phyloP scores from a whole-genome alignment of 2,113 vertebrate genomes.

The Dasyprocta punctata region DNA sequence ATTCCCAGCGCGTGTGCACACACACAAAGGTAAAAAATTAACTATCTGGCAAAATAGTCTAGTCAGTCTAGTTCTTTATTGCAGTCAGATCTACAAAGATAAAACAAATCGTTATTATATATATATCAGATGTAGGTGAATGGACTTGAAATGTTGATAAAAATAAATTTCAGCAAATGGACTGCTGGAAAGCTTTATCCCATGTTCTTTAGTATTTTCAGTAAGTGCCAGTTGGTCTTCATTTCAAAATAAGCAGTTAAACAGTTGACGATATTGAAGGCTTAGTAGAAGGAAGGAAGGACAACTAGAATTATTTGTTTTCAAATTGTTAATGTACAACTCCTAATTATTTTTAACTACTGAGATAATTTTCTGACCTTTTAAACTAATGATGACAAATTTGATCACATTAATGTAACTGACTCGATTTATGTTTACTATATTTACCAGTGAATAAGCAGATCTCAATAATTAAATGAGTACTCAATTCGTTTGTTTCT shows the following conservation, averaged over 20 bases:
- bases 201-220: not conserved
- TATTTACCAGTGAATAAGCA: slow-evolving; percentile 37
- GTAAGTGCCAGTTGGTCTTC: not conserved
- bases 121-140: not conserved
- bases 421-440: slow-evolving; percentile 13
- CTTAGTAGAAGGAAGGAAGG: not conserved
- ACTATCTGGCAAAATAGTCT: not conserved
- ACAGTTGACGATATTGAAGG: not conserved
- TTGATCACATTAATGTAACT: not conserved
- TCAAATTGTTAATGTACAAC: not conserved
- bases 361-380: slow-evolving; percentile 29
- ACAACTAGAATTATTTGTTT: not conserved
- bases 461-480: not conserved
- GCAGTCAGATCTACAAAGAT: not conserved
- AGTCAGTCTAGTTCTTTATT: not conserved
- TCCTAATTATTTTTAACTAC: not conserved
- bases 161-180: not conserved
- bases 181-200: not conserved
- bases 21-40: not conserved
- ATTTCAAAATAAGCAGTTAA: not conserved
- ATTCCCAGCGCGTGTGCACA: too few species aligned
- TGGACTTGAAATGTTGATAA: not conserved
- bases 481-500: not conserved
- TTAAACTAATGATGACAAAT: not conserved
- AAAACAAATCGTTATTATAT: not conserved